These are phyloP conservation scores for Tethea ocularis DNA, from an alignment of 2,888 invertebrate species.

Conservation along the genomic window DNA sequence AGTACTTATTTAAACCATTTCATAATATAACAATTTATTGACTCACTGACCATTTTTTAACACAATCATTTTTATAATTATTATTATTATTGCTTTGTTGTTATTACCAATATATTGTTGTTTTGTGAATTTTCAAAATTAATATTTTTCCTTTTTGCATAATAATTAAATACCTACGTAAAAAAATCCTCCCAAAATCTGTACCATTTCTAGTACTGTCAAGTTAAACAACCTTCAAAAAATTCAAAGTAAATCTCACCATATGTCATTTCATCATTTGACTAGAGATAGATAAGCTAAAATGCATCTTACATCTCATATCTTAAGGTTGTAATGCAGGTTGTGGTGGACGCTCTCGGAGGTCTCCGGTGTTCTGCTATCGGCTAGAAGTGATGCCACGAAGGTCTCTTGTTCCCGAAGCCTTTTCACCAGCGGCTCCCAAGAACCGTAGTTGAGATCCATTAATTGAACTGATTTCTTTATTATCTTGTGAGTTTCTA, in stretches of 20 bases:
- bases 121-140: too few species aligned
- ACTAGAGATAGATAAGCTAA: background rate
- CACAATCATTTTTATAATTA: too few species aligned
- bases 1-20: too few species aligned
- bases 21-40: too few species aligned
- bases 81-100: too few species aligned
- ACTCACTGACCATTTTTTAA: too few species aligned
- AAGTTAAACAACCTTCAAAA: background rate
- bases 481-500: constrained; percentile 75
- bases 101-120: too few species aligned
- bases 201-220: too few species aligned
- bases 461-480: constrained; percentile 78
- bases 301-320: constrained; percentile 30
- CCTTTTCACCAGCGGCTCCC: constrained; percentile 72
- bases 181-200: too few species aligned
- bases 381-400: constrained; percentile 59
- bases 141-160: too few species aligned
- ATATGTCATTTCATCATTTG: background rate
- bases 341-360: constrained; percentile 56
- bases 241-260: background rate
- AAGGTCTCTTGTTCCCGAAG: constrained; percentile 66
- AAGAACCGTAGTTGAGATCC: constrained; percentile 79
- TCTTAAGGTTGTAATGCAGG: constrained; percentile 69
- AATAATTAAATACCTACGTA: too few species aligned
- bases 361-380: constrained; percentile 44